Conservation (phyloP, 2,113 vertebrate genomes). For the Cyanocitta stelleri region DNA sequence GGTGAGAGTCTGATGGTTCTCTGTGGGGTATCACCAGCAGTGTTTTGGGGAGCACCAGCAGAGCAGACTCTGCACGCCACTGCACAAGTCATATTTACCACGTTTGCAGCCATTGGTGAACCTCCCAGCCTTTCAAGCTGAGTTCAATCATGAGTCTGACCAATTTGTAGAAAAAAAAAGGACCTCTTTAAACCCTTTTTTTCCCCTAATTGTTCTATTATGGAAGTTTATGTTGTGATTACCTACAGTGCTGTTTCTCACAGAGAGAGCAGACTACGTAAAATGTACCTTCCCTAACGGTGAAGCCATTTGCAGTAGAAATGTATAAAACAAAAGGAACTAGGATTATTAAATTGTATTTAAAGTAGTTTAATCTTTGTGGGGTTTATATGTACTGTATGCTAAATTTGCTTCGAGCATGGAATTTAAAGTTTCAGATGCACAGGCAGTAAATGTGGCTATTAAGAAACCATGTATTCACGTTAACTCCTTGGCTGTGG, state of each 20-base stretch:
- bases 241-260: neutral
- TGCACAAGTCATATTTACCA: neutral
- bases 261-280: neutral
- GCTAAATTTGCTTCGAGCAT: constrained; percentile 53
- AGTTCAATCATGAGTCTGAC: neutral
- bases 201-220: neutral
- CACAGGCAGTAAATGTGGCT: constrained; percentile 51
- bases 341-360: constrained; percentile 13
- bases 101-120: neutral
- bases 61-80: neutral
- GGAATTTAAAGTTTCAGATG: constrained; percentile 41
- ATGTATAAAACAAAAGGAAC: constrained; percentile 33
- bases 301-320: constrained; percentile 20
- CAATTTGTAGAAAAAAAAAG: neutral
- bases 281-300: neutral
- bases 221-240: neutral
- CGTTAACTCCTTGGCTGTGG: constrained; percentile 36
- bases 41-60: fast-evolving
- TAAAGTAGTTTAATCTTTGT: constrained; percentile 34
- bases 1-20: neutral
- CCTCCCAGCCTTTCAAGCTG: neutral
- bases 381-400: constrained; percentile 10
- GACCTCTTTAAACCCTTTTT: neutral
- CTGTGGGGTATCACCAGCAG: neutral
- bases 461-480: constrained; percentile 61